Base-by-base conservation (phyloP, 2,113 vertebrate species). In the Mixornis gularis region DNA sequence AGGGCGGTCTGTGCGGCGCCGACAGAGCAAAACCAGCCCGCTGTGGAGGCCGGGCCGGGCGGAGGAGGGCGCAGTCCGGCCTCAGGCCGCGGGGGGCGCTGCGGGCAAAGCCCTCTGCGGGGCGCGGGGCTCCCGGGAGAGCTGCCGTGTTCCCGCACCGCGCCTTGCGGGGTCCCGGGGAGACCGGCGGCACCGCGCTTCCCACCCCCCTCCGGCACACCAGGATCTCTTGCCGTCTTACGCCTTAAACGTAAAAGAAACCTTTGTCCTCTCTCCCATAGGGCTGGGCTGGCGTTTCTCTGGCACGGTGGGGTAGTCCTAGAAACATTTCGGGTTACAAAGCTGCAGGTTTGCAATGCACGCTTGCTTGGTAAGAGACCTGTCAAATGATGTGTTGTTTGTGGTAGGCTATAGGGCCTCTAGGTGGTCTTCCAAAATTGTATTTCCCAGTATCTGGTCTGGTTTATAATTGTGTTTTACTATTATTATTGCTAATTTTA, bases 121-220 rank as follows among this genome's bases (percentile, higher is more conserved):
- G 34, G 9, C 3, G 21, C 5, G 14, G 52, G 27, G 20, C 32
- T 29, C 3, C 49, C 5, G 8, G 3, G 20, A 2, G 11, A 25
- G 29, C 25, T 9, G 7, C 22, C 3, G 2, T 7, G 0, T 7
- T 7, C 32, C n/a, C 51, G 26, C 4, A 0, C 2, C 16, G 48
- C 38, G 41, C 51, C 43, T 1, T 1, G 34, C 43, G 3, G 1
- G 3, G 3, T 10, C 18, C 16, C 1, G 0, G 1, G 0, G 19
- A 9, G 9, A 9, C 22, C 6, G 32, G 40, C 30, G 27, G 41
- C 59, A 3, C 21, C 22, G 1, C 48, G 4, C 34, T 21, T 7
- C 10, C 13, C 11, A 7, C n/a, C 2, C 3, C 9, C 41, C 18
- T 14, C 27, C 38, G 2, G 26, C 72, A 0, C 14, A 8, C 11